phyloP scores from a whole-genome alignment of 1,140 invertebrate genomes.

The Drosophila kikkawai region DNA sequence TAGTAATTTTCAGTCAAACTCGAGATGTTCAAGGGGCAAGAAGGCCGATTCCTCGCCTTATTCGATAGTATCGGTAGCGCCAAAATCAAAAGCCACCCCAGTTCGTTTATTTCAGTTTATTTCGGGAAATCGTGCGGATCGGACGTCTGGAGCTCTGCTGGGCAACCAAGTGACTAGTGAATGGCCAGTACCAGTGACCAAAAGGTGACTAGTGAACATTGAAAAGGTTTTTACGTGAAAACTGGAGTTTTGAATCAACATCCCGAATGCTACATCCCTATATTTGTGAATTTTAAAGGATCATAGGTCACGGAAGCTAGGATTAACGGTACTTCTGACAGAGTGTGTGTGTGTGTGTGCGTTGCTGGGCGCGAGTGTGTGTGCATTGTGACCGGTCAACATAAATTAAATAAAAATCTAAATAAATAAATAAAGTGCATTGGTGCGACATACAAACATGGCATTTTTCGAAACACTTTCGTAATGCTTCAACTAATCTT shows the following conservation, averaged over 20 bases:
- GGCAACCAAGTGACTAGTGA: background rate
- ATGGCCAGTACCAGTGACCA: background rate
- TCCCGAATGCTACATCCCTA: background rate
- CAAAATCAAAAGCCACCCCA: background rate
- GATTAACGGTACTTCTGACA: constrained; percentile 24
- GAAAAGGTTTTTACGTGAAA: background rate
- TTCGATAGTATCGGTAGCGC: background rate
- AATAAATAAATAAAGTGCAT: constrained; percentile 22
- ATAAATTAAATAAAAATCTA: background rate
- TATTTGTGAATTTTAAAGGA: constrained; percentile 39
- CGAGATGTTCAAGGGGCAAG: constrained; percentile 13
- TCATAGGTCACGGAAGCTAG: constrained; percentile 55
- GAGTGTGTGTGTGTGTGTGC: constrained; percentile 11
- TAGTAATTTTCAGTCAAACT: constrained; percentile 38
- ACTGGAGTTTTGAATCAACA: background rate
- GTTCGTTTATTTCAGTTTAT: constrained; percentile 5
- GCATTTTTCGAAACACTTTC: constrained; percentile 6
- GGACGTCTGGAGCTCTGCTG: background rate
- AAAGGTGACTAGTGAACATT: background rate
- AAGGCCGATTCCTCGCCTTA: background rate
- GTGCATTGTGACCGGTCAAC: constrained; percentile 54
- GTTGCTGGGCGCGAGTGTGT: constrained; percentile 27
- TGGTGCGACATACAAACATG: background rate
- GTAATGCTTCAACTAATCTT: constrained; percentile 19
- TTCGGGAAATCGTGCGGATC: constrained; percentile 4